Percentiles rank a stretch among this genome's conserved stretches.
phyloP scores from a whole-genome alignment of 2,113 vertebrate species.

The Spea multiplicata region DNA sequence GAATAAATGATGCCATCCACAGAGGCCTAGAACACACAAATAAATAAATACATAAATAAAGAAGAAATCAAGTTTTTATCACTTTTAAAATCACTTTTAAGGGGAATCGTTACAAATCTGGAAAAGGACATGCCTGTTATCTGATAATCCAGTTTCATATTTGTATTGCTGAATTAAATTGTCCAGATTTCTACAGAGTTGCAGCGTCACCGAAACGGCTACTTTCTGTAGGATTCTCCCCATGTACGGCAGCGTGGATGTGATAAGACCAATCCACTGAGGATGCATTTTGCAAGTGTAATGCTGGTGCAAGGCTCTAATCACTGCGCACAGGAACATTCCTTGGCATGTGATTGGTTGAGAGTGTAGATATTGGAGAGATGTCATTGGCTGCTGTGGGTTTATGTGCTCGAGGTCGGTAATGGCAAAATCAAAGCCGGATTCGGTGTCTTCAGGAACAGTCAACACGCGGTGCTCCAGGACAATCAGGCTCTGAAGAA shows the following conservation, averaged over 20 bases:
- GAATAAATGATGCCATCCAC: slow-evolving; percentile 92
- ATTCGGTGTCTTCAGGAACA: slow-evolving; percentile 81
- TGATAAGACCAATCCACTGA: slow-evolving; percentile 97
- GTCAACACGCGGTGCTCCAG: slow-evolving; percentile 89
- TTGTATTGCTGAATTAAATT: slow-evolving; percentile 94
- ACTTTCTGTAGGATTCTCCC: slow-evolving; percentile 89
- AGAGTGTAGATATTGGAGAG: slow-evolving; percentile 91
- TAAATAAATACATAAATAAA: not conserved
- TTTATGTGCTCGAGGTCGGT: slow-evolving; percentile 88
- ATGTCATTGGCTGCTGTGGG: slow-evolving; percentile 93
- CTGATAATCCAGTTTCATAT: slow-evolving; percentile 86
- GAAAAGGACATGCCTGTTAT: slow-evolving; percentile 72
- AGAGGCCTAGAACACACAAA: slow-evolving; percentile 74
- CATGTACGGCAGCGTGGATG: slow-evolving; percentile 94
- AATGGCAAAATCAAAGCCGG: slow-evolving; percentile 82
- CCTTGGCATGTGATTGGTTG: slow-evolving; percentile 97
- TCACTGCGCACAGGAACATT: slow-evolving; percentile 97
- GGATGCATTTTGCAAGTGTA: slow-evolving; percentile 97
- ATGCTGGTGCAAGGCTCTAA: slow-evolving; percentile 91
- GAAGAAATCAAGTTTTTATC: not conserved
- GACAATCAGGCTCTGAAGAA: slow-evolving; percentile 89
- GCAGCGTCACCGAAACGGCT: slow-evolving; percentile 93
- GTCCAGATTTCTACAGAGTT: slow-evolving; percentile 95
- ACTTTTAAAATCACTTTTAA: not conserved
- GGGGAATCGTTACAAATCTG: not conserved